Base-by-base conservation (phyloP, 2,113 vertebrate species). In the Xyliphius kryptos region DNA sequence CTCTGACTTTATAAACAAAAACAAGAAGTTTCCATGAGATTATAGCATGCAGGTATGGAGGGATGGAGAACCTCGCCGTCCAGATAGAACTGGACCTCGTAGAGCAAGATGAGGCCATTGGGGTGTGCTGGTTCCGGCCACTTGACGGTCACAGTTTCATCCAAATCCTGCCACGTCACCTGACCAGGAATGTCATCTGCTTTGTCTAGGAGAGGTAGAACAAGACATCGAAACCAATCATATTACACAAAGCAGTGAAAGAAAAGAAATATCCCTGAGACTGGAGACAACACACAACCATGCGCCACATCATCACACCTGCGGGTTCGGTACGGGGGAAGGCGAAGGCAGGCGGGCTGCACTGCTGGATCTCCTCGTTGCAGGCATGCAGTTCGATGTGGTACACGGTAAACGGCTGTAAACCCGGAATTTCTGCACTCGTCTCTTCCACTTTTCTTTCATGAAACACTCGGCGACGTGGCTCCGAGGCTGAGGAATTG, bases 381-480 rank as follows among this genome's bases (percentile, higher is more conserved):
- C 96, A 99, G 64, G 94, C 95, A 56, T 99, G 96, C 15, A 99
- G 90, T 64, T 99, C 94, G 1, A 99, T 93, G 73, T 92, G 93
- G 82, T 99, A 99, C 5, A 96, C 81, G 0, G 93, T 98, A 58
- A 99, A 98, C 1, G 94, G 92, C 76, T 88, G 85, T 53, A 99
- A 86, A 46, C 89, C 85, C 0, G 82, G 87, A 66, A 99, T 92
- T 8, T 97, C 90, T 0, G 91, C 88, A 55, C 86, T 92, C 7
- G 86, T 89, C 71, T 89, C 89, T 1, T 84, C 83, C 79, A 97
- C 91, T 21, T 89, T 82, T 54, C 81, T 88, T 78, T 97, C 92
- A 2, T 77, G 81, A 77, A 98, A 95, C 0, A 87, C 85, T 43
- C 88, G 93, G 48, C 97, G 91, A 1, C 77, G 80, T 21, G 83